phyloP scores from a whole-genome alignment of 2,113 vertebrate genomes.

The Upupa epops region DNA sequence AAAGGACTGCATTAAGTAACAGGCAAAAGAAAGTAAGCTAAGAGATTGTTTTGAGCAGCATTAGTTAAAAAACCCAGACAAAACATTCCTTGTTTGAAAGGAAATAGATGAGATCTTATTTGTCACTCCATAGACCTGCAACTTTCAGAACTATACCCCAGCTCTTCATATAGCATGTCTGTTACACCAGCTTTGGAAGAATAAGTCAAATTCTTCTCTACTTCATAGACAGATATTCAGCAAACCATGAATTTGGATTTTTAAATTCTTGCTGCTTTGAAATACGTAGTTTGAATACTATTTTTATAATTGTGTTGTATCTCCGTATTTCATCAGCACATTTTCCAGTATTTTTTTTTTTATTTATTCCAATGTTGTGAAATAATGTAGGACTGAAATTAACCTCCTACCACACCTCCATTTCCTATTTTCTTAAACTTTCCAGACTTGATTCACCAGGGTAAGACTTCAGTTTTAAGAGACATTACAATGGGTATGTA shows the following conservation, averaged over 20 bases:
- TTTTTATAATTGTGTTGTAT: background rate
- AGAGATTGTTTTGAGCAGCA: background rate
- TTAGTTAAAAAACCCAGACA: background rate
- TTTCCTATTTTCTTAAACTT: conserved; percentile 40
- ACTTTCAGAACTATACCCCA: background rate
- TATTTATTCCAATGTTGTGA: background rate
- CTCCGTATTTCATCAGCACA: background rate
- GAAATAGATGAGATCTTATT: background rate
- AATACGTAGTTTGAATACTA: background rate
- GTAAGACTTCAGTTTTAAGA: conserved; percentile 30
- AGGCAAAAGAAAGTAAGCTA: background rate
- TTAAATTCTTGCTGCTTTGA: background rate
- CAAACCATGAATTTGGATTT: background rate
- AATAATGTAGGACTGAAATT: conserved; percentile 55
- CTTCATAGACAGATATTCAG: background rate
- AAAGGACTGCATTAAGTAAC: background rate
- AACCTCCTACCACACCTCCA: conserved; percentile 36
- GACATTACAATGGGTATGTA: background rate
- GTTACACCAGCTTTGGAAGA: background rate
- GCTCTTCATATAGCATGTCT: background rate
- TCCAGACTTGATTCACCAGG: conserved; percentile 14
- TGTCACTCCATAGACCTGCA: background rate
- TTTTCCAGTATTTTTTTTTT: background rate
- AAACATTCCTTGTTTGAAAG: background rate
- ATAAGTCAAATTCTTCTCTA: background rate